A percentile compares a stretch with the other conserved stretches of the same genome.
Evolutionary conservation across 1,140 invertebrate genomes (phyloP).

Genomic region (Homarus americanus): DNA sequence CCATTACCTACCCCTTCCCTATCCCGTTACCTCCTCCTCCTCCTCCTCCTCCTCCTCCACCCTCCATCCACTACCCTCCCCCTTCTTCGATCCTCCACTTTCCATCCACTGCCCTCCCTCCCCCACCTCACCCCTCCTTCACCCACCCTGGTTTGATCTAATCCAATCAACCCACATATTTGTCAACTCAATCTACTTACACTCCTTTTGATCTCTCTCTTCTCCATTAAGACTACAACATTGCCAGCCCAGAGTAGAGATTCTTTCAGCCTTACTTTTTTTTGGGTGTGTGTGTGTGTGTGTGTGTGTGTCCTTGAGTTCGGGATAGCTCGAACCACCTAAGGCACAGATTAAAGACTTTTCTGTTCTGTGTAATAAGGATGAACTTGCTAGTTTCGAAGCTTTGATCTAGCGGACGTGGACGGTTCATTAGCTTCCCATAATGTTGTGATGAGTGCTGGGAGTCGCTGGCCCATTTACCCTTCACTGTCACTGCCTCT

Average conservation of each 20-base stretch:
- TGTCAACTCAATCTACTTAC: background rate
- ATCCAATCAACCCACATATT: slow-evolving; percentile 2
- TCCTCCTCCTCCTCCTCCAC: too few species aligned
- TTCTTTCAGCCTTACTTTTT: background rate
- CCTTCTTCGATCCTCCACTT: too few species aligned
- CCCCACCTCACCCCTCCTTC: too few species aligned
- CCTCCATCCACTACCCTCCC: too few species aligned
- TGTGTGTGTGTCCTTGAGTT: background rate
- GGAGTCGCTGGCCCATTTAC: background rate
- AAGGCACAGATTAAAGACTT: slow-evolving; percentile 24
- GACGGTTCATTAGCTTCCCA: slow-evolving; percentile 20
- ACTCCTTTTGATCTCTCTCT: background rate
- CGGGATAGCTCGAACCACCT: background rate
- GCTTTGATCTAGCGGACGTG: slow-evolving; percentile 26
- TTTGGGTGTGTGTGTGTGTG: too few species aligned
- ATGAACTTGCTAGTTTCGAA: background rate
- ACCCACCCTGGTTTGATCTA: background rate
- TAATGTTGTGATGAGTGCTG: background rate
- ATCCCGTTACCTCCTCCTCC: too few species aligned
- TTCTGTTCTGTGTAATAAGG: slow-evolving; percentile 16
- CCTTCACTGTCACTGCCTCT: too few species aligned
- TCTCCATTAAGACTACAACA: slow-evolving; percentile 8
- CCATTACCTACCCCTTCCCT: too few species aligned
- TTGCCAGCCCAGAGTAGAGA: background rate
- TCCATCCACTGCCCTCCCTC: too few species aligned